Evolutionary conservation across 2,888 invertebrate genomes (phyloP), one percentile per base, ranked within the genome.

Genomic region (Caenorhabditis panamensis): DNA sequence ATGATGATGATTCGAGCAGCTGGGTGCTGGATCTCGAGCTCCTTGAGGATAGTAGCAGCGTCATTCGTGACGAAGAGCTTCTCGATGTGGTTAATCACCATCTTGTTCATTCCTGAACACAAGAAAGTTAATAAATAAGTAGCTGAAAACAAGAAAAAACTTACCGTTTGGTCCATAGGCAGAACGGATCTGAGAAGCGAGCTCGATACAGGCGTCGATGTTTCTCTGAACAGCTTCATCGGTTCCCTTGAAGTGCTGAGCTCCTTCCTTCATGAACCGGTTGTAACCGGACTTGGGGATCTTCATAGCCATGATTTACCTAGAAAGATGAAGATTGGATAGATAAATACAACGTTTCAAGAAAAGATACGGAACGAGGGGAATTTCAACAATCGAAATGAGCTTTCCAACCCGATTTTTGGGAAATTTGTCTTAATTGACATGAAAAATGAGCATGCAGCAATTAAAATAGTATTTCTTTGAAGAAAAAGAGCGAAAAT

Each of bases 51-150:
- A 0, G 99, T 99, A 0, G 96, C 98, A 24, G 98, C 99, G 93
- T 99, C 99, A 91, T 96, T 98, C 0, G 99, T 99, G 3, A 99
- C 96, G 93, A 98, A 99, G 88, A 98, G 94, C 91, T 99, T 99
- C 91, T 97, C 97, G 86, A 99, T 94, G 91, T 99, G 97, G 92
- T 99, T 99, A 78, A 99, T 98, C 24, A 99, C 95, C 95, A 99
- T 97, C 93, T 99, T 99, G 92, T 99, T 99, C 90, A 93, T 92
- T 68, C 93, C 93, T 92, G 79, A 26, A 89, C 8, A 18, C 4
- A 1, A 8, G 24, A 44, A 66, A 1, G 36, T 36, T 37, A 20
- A 68, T 36, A 6, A 37, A 26, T 31, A 53, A 18, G 22, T 22
- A 0, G 41, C 9, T 16, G 24, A 28, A 37, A 22, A 22, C 9